Evolutionary conservation across 2,113 vertebrate genomes (phyloP).

Genomic region (Phodopus roborovskii): DNA sequence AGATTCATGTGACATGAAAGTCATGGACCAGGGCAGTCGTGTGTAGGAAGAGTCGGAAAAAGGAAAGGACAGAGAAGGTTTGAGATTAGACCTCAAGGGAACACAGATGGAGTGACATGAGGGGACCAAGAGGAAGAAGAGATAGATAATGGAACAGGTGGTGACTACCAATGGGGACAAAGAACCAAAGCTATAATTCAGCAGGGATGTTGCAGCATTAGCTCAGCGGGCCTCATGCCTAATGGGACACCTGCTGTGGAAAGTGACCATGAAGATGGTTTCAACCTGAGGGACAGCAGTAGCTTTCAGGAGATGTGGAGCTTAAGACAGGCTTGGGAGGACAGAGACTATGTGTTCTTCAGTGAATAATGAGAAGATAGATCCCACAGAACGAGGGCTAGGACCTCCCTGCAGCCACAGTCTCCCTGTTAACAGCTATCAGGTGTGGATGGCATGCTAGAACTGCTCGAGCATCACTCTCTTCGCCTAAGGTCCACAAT

Average conservation of each 20-base stretch:
- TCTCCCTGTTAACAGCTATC: not conserved
- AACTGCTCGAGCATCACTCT: not conserved
- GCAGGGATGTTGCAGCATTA: not conserved
- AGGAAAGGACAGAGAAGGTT: not conserved
- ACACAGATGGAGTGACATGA: not conserved
- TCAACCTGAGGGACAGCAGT: not conserved
- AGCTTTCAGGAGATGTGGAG: not conserved
- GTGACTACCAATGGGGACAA: not conserved
- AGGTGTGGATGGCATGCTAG: not conserved
- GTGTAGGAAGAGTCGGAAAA: not conserved
- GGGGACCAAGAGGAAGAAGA: not conserved
- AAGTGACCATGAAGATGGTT: not conserved
- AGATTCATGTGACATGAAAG: not conserved
- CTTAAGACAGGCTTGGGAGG: not conserved
- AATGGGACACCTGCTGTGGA: not conserved
- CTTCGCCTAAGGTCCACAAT: not conserved
- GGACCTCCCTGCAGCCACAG: not conserved
- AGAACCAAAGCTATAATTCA: not conserved
- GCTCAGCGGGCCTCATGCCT: not conserved
- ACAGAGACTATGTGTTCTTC: not conserved
- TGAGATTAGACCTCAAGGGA: not conserved
- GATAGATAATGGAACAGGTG: too few species aligned
- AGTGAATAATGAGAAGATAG: not conserved
- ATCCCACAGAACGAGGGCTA: not conserved
- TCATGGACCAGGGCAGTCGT: not conserved